phyloP scores from a whole-genome alignment of 2,797 vertebrate species.

The Scleropages formosus region DNA sequence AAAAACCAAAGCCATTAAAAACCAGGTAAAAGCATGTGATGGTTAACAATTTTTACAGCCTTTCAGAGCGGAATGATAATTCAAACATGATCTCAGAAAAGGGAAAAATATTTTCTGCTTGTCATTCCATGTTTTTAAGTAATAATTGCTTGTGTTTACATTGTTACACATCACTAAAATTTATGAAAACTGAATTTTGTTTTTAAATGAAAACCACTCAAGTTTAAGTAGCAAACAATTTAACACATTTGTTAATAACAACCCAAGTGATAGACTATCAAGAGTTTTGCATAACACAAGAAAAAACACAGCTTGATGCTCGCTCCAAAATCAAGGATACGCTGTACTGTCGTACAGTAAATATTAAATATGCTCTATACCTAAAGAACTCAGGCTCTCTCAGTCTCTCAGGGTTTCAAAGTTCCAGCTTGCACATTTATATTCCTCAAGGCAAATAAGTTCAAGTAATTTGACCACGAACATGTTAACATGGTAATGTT shows the following conservation, averaged over 20 bases:
- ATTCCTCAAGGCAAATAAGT: too few species aligned
- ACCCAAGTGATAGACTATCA: too few species aligned
- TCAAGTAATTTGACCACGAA: not conserved
- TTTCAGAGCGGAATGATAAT: not conserved
- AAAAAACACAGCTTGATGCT: not conserved
- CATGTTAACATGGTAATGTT: not conserved
- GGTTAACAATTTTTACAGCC: not conserved
- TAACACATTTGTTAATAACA: too few species aligned
- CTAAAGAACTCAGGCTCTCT: not conserved
- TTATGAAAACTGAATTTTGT: not conserved
- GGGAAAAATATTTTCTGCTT: not conserved
- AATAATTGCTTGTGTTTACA: conserved; percentile 12
- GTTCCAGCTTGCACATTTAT: too few species aligned
- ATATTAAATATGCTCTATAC: conserved; percentile 13
- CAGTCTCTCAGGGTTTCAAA: not conserved
- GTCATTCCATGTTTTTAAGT: not conserved
- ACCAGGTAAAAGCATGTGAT: not conserved
- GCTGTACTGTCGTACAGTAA: too few species aligned
- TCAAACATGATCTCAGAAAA: not conserved
- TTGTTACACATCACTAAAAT: not conserved
- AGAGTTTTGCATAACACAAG: not conserved
- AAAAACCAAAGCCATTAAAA: not conserved
- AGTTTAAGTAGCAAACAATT: too few species aligned
- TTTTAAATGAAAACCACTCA: not conserved
- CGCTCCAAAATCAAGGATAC: not conserved